Evolutionary conservation across 2,888 invertebrate genomes (phyloP).

Genomic region (Drosophila silvestris): DNA sequence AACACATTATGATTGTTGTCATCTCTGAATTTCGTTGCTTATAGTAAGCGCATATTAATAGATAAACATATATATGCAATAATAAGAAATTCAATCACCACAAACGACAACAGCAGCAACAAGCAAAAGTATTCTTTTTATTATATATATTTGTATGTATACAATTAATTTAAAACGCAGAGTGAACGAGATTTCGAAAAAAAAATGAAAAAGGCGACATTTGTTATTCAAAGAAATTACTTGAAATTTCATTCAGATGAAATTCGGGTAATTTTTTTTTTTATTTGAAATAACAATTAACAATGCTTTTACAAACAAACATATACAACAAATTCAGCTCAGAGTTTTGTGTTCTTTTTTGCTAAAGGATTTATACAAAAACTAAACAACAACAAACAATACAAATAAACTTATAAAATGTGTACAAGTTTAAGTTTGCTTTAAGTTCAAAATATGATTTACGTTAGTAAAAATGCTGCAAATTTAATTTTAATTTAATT

Average conservation of each 20-base stretch:
- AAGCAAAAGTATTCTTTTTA: conserved; percentile 48
- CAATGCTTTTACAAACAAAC: conserved; percentile 37
- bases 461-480: conserved; percentile 73
- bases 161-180: conserved; percentile 28
- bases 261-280: conserved; percentile 54
- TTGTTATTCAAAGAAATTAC: conserved; percentile 54
- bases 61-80: conserved; percentile 42
- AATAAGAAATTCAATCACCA: conserved; percentile 23
- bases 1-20: conserved; percentile 49
- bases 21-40: conserved; percentile 33
- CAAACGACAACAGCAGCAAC: conserved; percentile 26
- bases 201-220: conserved; percentile 15
- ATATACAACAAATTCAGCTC: conserved; percentile 41
- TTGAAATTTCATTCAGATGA: conserved; percentile 40
- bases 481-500: conserved; percentile 71
- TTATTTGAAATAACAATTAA: conserved; percentile 38
- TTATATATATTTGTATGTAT: conserved; percentile 21
- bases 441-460: conserved; percentile 77
- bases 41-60: conserved; percentile 43
- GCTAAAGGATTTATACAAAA: conserved; percentile 68
- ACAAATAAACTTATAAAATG: conserved; percentile 59
- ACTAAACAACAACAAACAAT: conserved; percentile 38
- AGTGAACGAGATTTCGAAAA: conserved; percentile 39
- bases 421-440: conserved; percentile 73
- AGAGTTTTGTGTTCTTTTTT: conserved; percentile 75